phyloP scores from a whole-genome alignment of 1,140 invertebrate genomes.

The Lasaia peninsularis region DNA sequence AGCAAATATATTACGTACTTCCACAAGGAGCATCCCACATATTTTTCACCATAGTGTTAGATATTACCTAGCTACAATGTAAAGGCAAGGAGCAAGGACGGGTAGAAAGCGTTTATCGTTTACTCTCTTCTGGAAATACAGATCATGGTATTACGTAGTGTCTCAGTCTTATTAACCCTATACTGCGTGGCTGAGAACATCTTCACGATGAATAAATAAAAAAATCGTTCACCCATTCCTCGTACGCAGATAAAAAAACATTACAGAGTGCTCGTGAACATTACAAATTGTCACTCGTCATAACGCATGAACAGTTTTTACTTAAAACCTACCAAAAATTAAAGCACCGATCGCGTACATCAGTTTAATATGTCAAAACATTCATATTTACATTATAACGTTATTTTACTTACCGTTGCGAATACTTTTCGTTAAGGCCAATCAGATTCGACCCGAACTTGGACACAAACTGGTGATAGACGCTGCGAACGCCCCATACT shows the following conservation, averaged over 20 bases:
- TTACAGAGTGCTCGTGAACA: slow-evolving; percentile 52
- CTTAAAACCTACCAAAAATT: slow-evolving; percentile 56
- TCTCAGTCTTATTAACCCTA: slow-evolving; percentile 70
- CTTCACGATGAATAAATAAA: slow-evolving; percentile 23
- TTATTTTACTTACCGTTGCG: slow-evolving; percentile 27
- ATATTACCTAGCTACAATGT: slow-evolving; percentile 72
- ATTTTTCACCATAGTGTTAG: slow-evolving; percentile 53
- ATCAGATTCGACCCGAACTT: slow-evolving; percentile 34
- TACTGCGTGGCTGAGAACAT: slow-evolving; percentile 51
- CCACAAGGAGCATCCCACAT: slow-evolving; percentile 58
- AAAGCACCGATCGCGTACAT: slow-evolving; percentile 65
- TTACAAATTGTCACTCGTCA: slow-evolving; percentile 45
- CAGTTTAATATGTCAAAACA: slow-evolving; percentile 38
- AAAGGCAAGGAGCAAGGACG: slow-evolving; percentile 76
- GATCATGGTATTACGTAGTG: slow-evolving; percentile 70
- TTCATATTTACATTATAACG: slow-evolving; percentile 19
- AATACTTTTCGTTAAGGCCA: slow-evolving; percentile 35
- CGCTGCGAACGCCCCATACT: neutral
- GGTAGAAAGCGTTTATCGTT: slow-evolving; percentile 74
- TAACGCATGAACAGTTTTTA: slow-evolving; percentile 42
- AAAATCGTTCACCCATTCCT: slow-evolving; percentile 14
- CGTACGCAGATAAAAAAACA: slow-evolving; percentile 29
- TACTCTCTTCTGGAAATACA: slow-evolving; percentile 70
- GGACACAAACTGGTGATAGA: slow-evolving; percentile 38
- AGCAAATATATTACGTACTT: slow-evolving; percentile 56